Conservation (phyloP, 2,888 invertebrate genomes). For the Andrena minutula region DNA sequence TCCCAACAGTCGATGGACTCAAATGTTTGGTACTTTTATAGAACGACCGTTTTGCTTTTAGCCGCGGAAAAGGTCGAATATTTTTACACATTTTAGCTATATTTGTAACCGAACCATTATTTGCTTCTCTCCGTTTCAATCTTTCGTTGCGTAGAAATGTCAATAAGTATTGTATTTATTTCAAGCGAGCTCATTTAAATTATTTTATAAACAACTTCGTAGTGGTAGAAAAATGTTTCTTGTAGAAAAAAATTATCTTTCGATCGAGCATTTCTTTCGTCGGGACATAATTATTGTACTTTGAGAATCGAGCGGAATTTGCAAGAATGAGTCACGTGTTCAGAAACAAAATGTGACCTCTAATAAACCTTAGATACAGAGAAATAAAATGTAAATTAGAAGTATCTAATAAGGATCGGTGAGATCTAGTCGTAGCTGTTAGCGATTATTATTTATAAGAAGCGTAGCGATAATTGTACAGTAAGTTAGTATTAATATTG, state of each 20-base stretch:
- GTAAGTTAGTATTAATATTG: neutral
- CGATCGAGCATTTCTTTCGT: neutral
- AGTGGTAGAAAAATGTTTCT: too few relatives aligned
- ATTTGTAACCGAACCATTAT: neutral
- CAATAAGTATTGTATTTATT: neutral
- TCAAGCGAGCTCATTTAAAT: neutral
- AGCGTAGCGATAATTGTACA: neutral
- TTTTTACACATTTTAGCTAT: neutral
- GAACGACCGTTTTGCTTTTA: conserved; percentile 11
- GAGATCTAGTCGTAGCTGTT: neutral
- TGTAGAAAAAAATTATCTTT: neutral
- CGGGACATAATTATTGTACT: neutral
- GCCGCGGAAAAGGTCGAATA: neutral
- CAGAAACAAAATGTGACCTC: neutral
- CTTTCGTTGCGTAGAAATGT: neutral
- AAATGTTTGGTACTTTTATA: conserved; percentile 18
- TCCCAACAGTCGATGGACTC: neutral
- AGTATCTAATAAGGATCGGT: neutral
- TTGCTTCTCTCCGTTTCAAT: neutral
- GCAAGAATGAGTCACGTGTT: neutral
- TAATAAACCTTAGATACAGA: conserved; percentile 5
- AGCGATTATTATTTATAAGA: neutral
- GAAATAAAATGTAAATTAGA: neutral
- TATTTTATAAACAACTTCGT: too few relatives aligned
- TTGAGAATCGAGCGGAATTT: neutral